These are phyloP conservation scores for Oreochromis niloticus DNA, from an alignment of 2,113 vertebrate species.

Conservation along the genomic window DNA sequence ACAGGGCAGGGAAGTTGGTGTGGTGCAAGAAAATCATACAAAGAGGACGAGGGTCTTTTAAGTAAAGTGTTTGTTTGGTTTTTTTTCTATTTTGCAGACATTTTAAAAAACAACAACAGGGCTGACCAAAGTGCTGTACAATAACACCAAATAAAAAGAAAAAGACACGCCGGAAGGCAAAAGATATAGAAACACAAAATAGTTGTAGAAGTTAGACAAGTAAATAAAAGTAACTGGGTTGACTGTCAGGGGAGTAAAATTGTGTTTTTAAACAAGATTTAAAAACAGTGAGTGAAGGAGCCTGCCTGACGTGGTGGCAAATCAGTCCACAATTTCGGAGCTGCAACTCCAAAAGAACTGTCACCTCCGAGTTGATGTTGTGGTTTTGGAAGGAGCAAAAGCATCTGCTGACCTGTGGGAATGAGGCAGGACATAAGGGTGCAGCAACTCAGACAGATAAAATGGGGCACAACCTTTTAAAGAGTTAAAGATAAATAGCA, in stretches of 20 bases:
- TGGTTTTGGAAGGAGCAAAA: not conserved
- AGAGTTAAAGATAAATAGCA: not conserved
- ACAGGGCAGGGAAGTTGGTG: not conserved
- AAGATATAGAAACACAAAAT: not conserved
- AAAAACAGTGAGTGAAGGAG: not conserved
- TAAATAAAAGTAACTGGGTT: not conserved
- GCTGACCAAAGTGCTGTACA: not conserved
- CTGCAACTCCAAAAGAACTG: not conserved
- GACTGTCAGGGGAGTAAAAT: not conserved
- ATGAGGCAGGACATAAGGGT: not conserved
- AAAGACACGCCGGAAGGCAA: not conserved
- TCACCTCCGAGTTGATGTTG: not conserved
- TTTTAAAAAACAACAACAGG: not conserved
- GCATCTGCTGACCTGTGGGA: not conserved
- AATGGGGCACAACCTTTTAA: not conserved
- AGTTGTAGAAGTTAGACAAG: not conserved
- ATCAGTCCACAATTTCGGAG: not conserved
- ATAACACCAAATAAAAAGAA: not conserved
- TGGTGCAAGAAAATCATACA: not conserved
- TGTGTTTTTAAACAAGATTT: not conserved
- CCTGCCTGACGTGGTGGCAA: not conserved
- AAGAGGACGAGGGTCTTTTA: not conserved
- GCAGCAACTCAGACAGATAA: not conserved
- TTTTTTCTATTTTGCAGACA: not conserved
- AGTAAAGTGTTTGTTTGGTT: not conserved